phyloP scores from a whole-genome alignment of 1,140 invertebrate genomes.

The Caenorhabditis inopinata region DNA sequence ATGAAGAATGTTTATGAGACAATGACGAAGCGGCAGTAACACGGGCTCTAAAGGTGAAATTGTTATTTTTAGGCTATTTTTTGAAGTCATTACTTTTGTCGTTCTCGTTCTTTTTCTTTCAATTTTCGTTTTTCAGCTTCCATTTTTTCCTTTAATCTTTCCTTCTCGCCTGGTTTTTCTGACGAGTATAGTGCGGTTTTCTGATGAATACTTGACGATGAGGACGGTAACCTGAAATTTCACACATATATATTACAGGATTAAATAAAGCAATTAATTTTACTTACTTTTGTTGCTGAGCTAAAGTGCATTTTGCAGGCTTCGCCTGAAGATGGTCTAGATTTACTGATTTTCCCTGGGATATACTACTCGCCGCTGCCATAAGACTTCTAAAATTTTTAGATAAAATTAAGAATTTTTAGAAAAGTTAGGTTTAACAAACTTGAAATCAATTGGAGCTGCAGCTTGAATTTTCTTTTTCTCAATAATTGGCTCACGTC shows the following conservation, averaged over 20 bases:
- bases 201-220: neutral
- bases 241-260: no score
- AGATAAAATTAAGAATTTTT: no score
- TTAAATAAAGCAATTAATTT: neutral
- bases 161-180: neutral
- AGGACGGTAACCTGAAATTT: neutral
- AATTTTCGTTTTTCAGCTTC: neutral
- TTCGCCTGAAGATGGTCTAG: neutral
- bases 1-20: neutral
- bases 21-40: neutral
- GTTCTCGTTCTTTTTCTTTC: neutral
- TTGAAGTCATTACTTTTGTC: neutral
- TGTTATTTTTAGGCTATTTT: neutral
- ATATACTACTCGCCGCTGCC: neutral
- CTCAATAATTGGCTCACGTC: neutral
- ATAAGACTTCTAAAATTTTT: neutral
- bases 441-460: conserved; percentile 11
- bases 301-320: neutral
- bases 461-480: conserved; percentile 23
- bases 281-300: neutral
- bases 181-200: neutral
- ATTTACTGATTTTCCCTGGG: neutral
- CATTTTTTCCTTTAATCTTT: neutral
- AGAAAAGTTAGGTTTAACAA: neutral
- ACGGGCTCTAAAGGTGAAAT: neutral